Conservation (phyloP, 2,797 vertebrate genomes). For the Coreius guichenoti region DNA sequence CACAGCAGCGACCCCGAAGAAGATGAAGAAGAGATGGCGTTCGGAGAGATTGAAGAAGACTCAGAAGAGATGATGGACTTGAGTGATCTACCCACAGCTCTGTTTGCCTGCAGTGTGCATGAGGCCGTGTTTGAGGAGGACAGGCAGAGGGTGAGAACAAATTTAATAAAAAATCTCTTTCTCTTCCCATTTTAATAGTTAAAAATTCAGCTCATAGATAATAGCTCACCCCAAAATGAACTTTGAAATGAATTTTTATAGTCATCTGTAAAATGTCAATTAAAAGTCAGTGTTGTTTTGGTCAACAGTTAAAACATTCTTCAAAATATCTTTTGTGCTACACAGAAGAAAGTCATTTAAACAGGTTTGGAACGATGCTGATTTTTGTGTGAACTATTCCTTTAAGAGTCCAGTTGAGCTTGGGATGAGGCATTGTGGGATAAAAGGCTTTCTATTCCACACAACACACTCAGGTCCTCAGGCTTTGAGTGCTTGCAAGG, state of each 20-base stretch:
- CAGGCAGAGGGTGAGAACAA: conserved; percentile 83
- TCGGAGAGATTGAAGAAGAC: conserved; percentile 88
- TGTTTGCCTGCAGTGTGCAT: conserved; percentile 91
- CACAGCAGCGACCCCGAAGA: conserved; percentile 87
- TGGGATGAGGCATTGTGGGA: conserved; percentile 40
- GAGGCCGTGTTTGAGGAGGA: conserved; percentile 87
- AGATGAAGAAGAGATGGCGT: conserved; percentile 89
- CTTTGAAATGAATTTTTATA: neutral
- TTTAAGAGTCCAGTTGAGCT: conserved; percentile 67
- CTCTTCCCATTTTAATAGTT: neutral
- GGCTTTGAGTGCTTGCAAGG: conserved; percentile 31
- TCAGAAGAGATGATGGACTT: conserved; percentile 94
- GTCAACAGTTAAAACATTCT: neutral
- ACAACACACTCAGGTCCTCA: conserved; percentile 29
- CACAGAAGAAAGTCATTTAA: neutral
- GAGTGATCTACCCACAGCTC: conserved; percentile 89
- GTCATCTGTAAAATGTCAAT: neutral
- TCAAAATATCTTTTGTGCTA: neutral
- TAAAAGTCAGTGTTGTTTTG: neutral
- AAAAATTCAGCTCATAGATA: neutral
- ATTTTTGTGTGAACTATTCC: neutral
- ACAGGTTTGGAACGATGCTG: neutral
- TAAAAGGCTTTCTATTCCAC: conserved; percentile 51
- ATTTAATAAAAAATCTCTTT: neutral
- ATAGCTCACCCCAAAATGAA: neutral